Evolutionary conservation across 2,888 invertebrate species (phyloP), one percentile per base, ranked within the genome.

Genomic region (Eristalinus aeneus): DNA sequence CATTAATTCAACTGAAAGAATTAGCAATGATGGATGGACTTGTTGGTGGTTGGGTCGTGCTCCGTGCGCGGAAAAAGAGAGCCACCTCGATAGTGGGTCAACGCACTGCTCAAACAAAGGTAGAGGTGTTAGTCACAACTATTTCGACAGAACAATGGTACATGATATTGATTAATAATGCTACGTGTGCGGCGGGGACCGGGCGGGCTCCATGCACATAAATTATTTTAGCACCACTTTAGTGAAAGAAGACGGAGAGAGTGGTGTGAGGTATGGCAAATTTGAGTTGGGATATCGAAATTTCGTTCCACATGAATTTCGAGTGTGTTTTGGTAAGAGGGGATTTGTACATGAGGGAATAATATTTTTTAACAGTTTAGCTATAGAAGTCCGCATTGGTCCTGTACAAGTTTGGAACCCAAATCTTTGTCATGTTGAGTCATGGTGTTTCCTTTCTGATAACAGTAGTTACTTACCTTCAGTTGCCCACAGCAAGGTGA

Each of bases 1-100:
- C 73, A 73, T 73, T 74, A 73, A 80, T 16, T 68, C 73, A 80
- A 73, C 67, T 56, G 23, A 72, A 79, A 20, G 63, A 68, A 73
- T 80, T 68, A 68, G 73, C 56, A 68, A 73, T 80, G 74, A 80
- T 80, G 68, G 74, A 74, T 80, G 79, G 65, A 73, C 65, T 11
- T 67, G 65, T 11, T 71, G 46, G 22, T 53, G 22, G 56, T 46
- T 23, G 56, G 23, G 10, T 11, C 22, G 67, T 27, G 5, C 27
- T 27, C 27, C 27, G 34, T 16, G 46, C 46, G 46, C 4, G 22
- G 39, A 64, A 22, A 22, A 73, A 34, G 23, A 27, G 9, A 75
- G 22, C 60, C 12, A 68, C 60, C 27, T 23, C 23, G 20, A 11
- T 11, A 76, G n/a, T 61, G 56, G 79, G 72, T 79, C 79, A 72